Percentiles rank a stretch among this genome's conserved stretches.
Conservation (phyloP, 2,797 vertebrate species). For the Onychomys leucogaster region DNA sequence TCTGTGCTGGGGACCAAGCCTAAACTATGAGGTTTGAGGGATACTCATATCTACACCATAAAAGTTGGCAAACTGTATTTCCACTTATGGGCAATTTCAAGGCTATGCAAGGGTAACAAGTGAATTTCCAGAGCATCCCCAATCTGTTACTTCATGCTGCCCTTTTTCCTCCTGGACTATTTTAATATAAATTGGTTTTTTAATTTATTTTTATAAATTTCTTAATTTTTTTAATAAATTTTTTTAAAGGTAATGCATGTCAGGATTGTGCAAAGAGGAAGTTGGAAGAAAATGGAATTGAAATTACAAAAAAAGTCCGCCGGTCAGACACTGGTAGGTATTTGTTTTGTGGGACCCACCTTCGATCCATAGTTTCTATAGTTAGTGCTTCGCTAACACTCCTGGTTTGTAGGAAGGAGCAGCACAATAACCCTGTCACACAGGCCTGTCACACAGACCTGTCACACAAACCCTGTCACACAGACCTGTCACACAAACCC, state of each 20-base stretch:
- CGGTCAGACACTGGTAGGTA: conserved; percentile 41
- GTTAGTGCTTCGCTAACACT: too few species aligned
- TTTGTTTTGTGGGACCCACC: neutral
- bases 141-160: neutral
- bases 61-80: neutral
- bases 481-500: too few species aligned
- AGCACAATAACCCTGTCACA: accelerated
- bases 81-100: neutral
- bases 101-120: neutral
- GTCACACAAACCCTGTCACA: too few species aligned
- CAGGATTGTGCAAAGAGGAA: conserved; percentile 87
- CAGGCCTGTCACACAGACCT: neutral
- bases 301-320: conserved; percentile 76
- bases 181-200: neutral
- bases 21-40: neutral
- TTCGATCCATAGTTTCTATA: accelerated
- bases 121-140: neutral
- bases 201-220: neutral
- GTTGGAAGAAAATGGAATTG: conserved; percentile 73
- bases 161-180: neutral
- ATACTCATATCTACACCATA: neutral
- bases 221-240: neutral
- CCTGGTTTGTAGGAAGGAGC: neutral
- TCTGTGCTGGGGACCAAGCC: neutral
- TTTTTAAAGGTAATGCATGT: conserved; percentile 76